Evolutionary conservation across 1,140 invertebrate genomes (phyloP), one percentile per base, ranked within the genome.

Genomic region (Chironomus tepperi): DNA sequence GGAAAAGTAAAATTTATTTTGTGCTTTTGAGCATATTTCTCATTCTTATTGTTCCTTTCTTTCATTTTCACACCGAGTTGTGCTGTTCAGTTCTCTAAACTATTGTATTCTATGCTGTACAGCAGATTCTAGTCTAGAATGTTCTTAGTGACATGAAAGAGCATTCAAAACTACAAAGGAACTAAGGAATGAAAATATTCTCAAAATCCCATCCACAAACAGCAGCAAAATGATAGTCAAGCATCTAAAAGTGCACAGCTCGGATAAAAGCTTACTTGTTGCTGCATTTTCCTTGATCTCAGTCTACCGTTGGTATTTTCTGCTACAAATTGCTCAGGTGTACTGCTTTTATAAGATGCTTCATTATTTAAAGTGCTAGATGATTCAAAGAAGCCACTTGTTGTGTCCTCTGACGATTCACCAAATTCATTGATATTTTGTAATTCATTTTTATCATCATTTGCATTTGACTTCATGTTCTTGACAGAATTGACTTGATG

Each of bases 321-420:
- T 70, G 18, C 47, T 57, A 57, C 65, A 70, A 9, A 70, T 70
- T 18, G 65, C 19, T 18, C 65, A 70, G 65, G 65, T 70, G 65
- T 21, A 18, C 19, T 70, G 9, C 16, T 70, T 70, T 70, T 70
- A 19, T 70, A 70, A 10, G 65, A 70, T 18, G 9, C 18, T 21
- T 70, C 65, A 70, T 70, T 70, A 70, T 70, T 70, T 70, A 70
- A 21, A 70, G 65, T 70, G 65, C 65, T 70, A 5, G 65, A 70
- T 70, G 65, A 70, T 19, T 70, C 65, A 19, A 70, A 70, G 18
- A 70, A 70, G n/a, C 65, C 65, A 70, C 65, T 70, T 6, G 65
- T 70, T 2, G 65, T 70, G 19, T 70, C 65, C 16, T 70, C 65
- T 9, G 65, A 70, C 16, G 16, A 70, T 19, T 70, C 65, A 9